Conservation (phyloP, 1,140 invertebrate genomes). For the Drosophila subpulchrella region DNA sequence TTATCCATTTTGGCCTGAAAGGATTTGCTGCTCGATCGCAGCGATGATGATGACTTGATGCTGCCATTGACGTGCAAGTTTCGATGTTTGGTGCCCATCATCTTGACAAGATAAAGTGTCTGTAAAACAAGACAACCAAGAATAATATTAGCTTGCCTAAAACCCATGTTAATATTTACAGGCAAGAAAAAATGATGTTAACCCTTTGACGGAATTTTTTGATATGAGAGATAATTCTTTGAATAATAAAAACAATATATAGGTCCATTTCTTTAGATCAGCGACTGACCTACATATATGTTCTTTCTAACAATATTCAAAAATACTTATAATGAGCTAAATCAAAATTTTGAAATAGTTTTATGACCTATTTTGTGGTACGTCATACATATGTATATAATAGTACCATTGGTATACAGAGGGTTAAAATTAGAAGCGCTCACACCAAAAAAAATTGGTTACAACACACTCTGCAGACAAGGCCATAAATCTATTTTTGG, state of each 20-base stretch:
- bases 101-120: conserved; percentile 29
- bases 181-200: neutral
- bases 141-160: conserved; percentile 15
- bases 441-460: conserved; percentile 51
- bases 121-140: conserved; percentile 9
- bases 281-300: too few species aligned
- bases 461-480: conserved; percentile 56
- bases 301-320: neutral
- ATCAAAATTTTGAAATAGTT: conserved; percentile 7
- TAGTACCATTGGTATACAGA: neutral
- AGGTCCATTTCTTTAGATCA: too few species aligned
- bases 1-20: conserved; percentile 79
- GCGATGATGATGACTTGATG: conserved; percentile 63
- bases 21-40: conserved; percentile 76
- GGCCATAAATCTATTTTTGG: conserved; percentile 58
- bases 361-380: conserved; percentile 19
- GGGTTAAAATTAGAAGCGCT: conserved; percentile 40
- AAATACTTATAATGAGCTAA: neutral
- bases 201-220: neutral
- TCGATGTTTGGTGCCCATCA: conserved; percentile 63
- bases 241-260: too few species aligned
- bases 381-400: conserved; percentile 9
- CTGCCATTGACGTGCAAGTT: conserved; percentile 59
- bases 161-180: conserved; percentile 17
- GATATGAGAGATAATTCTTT: neutral